A percentile compares a stretch with the other conserved stretches of the same genome.
phyloP scores from a whole-genome alignment of 1,140 invertebrate species.

The Neodiprion lecontei region DNA sequence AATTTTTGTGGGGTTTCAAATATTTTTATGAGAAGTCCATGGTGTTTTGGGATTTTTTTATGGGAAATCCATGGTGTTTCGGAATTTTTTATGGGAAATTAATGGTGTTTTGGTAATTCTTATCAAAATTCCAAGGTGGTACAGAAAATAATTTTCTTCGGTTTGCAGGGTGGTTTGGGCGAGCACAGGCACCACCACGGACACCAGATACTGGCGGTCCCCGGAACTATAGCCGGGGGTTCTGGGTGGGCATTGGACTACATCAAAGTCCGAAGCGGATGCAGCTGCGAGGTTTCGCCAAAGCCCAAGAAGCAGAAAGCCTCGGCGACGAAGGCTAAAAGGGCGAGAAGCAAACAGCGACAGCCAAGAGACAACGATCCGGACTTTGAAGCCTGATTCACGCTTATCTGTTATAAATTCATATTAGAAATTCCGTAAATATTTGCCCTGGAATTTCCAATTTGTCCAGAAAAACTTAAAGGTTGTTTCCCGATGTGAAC shows the following conservation, averaged over 20 bases:
- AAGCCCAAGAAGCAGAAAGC: conserved; percentile 57
- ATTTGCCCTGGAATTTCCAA: not conserved
- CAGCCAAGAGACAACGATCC: conserved; percentile 29
- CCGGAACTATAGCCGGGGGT: conserved; percentile 54
- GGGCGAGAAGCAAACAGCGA: conserved; percentile 45
- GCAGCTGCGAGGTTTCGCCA: conserved; percentile 76
- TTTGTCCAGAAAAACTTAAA: too few species aligned
- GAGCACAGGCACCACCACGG: conserved; percentile 55
- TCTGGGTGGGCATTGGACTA: conserved; percentile 79
- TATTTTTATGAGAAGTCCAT: too few species aligned
- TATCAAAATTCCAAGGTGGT: too few species aligned
- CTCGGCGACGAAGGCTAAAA: conserved; percentile 42
- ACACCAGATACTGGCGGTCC: conserved; percentile 61
- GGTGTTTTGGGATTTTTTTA: too few species aligned
- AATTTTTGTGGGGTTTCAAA: too few species aligned
- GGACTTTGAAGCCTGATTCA: conserved; percentile 13
- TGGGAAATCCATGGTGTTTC: too few species aligned
- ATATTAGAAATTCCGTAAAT: not conserved
- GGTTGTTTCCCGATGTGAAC: too few species aligned
- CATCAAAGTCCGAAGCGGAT: conserved; percentile 81
- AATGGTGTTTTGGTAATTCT: too few species aligned
- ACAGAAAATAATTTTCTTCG: not conserved
- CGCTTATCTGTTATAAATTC: conserved; percentile 5
- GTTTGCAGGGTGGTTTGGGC: conserved; percentile 49
- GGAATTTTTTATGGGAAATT: too few species aligned